Conservation (phyloP, 2,797 vertebrate species). For the Allobates femoralis region DNA sequence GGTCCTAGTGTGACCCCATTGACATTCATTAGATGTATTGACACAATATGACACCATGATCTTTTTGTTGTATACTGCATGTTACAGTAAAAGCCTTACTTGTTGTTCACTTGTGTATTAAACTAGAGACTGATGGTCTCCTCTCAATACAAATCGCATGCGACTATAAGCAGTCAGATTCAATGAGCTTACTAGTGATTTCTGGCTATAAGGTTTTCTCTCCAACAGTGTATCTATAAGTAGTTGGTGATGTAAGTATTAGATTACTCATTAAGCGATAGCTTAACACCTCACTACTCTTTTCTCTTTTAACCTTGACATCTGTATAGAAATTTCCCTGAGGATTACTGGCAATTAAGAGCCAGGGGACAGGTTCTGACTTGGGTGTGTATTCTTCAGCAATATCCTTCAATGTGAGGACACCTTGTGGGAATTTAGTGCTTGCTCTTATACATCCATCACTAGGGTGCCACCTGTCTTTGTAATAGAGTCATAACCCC, state of each 20-base stretch:
- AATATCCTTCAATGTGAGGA: conserved; percentile 48
- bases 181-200: background rate
- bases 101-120: background rate
- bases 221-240: conserved; percentile 10
- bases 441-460: conserved; percentile 57
- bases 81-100: too few species aligned
- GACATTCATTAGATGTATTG: too few species aligned
- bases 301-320: conserved; percentile 55
- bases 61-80: too few species aligned
- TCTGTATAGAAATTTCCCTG: conserved; percentile 37
- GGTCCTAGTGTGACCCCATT: too few species aligned
- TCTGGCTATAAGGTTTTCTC: background rate
- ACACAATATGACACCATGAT: too few species aligned
- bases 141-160: background rate
- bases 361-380: conserved; percentile 42
- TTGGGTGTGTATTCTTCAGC: conserved; percentile 53
- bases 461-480: conserved; percentile 60
- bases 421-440: conserved; percentile 58
- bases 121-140: background rate
- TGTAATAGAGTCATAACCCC: conserved; percentile 59
- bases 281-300: conserved; percentile 36
- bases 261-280: conserved; percentile 35
- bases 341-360: conserved; percentile 40
- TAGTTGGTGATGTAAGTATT: conserved; percentile 38
- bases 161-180: background rate